A percentile compares a stretch with the other conserved stretches of the same genome.
Conservation (phyloP, 1,140 invertebrate species). For the Galendromus occidentalis region DNA sequence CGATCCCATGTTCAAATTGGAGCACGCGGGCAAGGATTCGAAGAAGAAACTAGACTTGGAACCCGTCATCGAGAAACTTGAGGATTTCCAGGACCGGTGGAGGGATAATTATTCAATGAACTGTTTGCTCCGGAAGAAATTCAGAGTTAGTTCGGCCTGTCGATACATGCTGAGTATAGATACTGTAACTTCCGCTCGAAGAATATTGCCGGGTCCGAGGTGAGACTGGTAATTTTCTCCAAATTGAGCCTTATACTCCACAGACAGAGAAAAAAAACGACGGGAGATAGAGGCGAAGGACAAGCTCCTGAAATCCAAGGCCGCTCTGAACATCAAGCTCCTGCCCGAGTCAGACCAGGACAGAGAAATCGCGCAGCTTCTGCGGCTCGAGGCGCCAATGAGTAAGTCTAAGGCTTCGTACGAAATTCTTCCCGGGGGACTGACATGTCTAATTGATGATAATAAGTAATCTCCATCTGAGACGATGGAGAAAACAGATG, state of each 20-base stretch:
- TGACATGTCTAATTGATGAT: too few species aligned
- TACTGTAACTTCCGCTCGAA: too few species aligned
- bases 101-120: constrained; percentile 79
- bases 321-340: constrained; percentile 44
- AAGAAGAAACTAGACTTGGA: constrained; percentile 45
- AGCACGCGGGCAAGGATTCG: constrained; percentile 66
- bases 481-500: neutral
- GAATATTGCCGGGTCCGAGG: too few species aligned
- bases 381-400: neutral
- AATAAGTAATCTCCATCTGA: neutral
- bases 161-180: too few species aligned
- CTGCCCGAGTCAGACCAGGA: constrained; percentile 19
- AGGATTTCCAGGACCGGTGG: constrained; percentile 56
- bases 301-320: constrained; percentile 48
- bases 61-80: constrained; percentile 47
- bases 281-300: constrained; percentile 45
- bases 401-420: neutral
- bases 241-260: constrained; percentile 15
- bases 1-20: constrained; percentile 87
- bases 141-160: constrained; percentile 59
- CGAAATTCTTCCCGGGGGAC: neutral
- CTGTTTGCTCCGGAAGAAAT: constrained; percentile 50
- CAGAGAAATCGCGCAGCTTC: constrained; percentile 3
- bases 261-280: constrained; percentile 42
- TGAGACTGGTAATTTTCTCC: neutral